Evolutionary conservation across 2,888 invertebrate species (phyloP).

Genomic region (Xestia sexstrigata): DNA sequence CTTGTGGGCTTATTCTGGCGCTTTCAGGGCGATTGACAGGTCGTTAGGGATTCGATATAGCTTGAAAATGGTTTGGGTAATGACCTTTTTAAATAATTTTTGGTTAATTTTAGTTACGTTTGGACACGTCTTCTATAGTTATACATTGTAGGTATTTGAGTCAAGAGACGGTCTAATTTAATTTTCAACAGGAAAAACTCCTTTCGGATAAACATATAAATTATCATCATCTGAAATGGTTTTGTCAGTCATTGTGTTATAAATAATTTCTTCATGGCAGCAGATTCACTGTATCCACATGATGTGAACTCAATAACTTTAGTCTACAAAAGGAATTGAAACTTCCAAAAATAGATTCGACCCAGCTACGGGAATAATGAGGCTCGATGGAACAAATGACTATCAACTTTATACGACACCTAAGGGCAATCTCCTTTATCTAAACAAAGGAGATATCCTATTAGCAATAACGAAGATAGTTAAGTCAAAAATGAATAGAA

Average conservation of each 20-base stretch:
- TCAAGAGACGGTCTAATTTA: background rate
- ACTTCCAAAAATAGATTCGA: background rate
- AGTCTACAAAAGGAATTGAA: background rate
- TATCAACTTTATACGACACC: background rate
- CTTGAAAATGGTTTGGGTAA: constrained; percentile 18
- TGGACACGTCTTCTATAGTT: background rate
- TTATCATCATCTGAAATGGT: background rate
- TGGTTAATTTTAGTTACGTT: background rate
- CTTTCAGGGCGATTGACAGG: constrained; percentile 38
- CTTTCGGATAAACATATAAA: background rate
- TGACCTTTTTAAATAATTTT: background rate
- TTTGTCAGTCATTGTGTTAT: background rate
- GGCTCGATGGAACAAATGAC: background rate
- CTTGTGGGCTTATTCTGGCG: constrained; percentile 67
- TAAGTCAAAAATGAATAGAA: background rate
- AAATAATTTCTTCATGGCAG: background rate
- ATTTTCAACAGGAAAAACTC: background rate
- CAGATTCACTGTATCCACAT: background rate
- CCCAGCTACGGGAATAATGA: background rate
- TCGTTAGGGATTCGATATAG: constrained; percentile 42
- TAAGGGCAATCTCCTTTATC: background rate
- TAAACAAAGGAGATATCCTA: background rate
- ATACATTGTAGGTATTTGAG: background rate
- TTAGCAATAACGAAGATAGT: background rate
- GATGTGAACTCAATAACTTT: background rate